Evolutionary conservation across 2,113 vertebrate species (phyloP).

Genomic region (Hypanus sabinus): DNA sequence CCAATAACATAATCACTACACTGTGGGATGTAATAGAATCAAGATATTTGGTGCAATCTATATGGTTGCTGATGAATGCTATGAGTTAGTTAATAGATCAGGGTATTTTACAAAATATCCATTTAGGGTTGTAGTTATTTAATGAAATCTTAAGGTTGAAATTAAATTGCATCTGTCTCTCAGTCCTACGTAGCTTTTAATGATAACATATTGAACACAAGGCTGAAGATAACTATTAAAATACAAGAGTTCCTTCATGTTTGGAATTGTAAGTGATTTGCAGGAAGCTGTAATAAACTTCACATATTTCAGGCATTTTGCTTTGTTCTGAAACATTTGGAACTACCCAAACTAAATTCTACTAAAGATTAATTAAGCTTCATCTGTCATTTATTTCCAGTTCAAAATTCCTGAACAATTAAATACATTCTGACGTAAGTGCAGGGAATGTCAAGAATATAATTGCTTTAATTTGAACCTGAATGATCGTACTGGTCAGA

Average conservation of each 20-base stretch:
- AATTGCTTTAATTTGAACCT: constrained; percentile 23
- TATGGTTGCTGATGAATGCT: background rate
- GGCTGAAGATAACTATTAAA: background rate
- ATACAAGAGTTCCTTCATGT: background rate
- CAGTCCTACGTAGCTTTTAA: background rate
- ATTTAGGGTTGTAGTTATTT: background rate
- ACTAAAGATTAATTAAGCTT: background rate
- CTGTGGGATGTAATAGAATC: background rate
- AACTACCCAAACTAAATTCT: too few relatives aligned
- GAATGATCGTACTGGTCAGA: background rate
- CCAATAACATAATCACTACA: background rate
- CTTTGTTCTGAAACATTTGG: background rate
- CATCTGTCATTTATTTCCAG: background rate
- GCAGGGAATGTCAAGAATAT: constrained; percentile 19
- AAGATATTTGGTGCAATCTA: background rate
- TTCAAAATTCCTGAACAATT: background rate
- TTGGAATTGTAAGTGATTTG: background rate
- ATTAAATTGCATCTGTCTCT: background rate
- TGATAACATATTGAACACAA: background rate
- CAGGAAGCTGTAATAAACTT: background rate
- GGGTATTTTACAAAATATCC: background rate
- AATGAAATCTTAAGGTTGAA: background rate
- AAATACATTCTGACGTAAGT: background rate
- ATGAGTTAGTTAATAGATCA: background rate
- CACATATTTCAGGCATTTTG: background rate